phyloP scores from a whole-genome alignment of 2,797 vertebrate species.

The Myotis findleyi region DNA sequence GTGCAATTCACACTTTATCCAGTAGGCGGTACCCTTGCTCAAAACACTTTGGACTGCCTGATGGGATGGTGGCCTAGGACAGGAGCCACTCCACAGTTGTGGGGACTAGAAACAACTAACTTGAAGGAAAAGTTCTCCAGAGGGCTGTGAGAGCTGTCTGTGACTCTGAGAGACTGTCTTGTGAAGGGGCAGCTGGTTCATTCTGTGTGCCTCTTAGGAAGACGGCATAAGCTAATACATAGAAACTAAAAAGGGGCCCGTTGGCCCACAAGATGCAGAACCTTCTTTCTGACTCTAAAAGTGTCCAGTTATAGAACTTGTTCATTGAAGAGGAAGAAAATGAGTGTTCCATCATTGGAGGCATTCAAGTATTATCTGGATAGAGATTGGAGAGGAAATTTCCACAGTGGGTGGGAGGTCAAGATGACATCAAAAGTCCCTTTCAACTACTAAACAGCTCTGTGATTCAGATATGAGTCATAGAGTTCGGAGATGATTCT shows the following conservation, averaged over 20 bases:
- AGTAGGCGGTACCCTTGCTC: conserved; percentile 42
- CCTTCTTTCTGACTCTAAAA: conserved; percentile 38
- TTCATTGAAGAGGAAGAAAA: conserved; percentile 17
- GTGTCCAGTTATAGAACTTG: not conserved
- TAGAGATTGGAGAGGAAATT: conserved; percentile 72
- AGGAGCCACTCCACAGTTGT: not conserved
- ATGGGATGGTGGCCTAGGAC: not conserved
- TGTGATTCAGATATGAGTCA: conserved; percentile 82
- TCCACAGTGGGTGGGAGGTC: conserved; percentile 76
- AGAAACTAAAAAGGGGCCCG: not conserved
- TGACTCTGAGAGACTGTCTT: not conserved
- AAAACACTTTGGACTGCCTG: not conserved
- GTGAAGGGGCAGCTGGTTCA: not conserved
- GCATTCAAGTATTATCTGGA: conserved; percentile 56
- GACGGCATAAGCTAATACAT: not conserved
- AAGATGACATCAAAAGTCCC: conserved; percentile 75
- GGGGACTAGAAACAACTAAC: not conserved
- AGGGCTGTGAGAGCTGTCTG: not conserved
- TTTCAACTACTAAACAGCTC: conserved; percentile 70
- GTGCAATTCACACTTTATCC: not conserved
- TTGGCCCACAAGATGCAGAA: not conserved
- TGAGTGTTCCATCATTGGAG: conserved; percentile 24
- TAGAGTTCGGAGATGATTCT: conserved; percentile 71
- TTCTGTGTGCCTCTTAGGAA: not conserved
- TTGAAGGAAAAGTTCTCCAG: not conserved